Evolutionary conservation across 1,140 invertebrate genomes (phyloP), one percentile per base, ranked within the genome.

Genomic region (Helicoverpa armigera): DNA sequence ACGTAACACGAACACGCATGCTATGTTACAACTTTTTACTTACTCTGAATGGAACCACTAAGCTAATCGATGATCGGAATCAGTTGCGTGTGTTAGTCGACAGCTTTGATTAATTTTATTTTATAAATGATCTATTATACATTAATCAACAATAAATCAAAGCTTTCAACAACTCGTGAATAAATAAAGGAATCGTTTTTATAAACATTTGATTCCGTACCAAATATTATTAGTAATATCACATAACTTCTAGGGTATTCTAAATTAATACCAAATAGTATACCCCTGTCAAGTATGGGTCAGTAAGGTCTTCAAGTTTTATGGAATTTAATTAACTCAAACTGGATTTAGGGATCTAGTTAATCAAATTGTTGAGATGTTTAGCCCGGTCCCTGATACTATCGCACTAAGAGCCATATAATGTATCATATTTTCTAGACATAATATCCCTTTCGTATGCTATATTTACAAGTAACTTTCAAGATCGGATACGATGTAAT

Each of bases 1-100:
- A 50, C 50, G 48, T 70, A 13, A 51, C 16, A 61, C 13, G 48
- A 70, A 16, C 67, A 70, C 67, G 67, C 67, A 50, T 53, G 67
- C 50, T 31, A 43, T 65, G 29, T 5, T 69, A 13, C 4, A 70
- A 70, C 50, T 54, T 70, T 70, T 70, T 54, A 70, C 48, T 70
- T 70, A 43, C 61, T 12, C 18, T 50, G 67, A 53, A 67, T 67
- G 31, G 18, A 56, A 4, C 54, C 7, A 61, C 23, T 31, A 31
- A 69, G 11, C 23, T 48, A 69, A 69, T 51, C 65, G 7, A 51
- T 51, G 43, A 18, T 69, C 12, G 16, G 35, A 14, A 51, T 50
- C 16, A 12, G 65, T 69, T 29, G 48, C 65, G 35, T 31, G 67
- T 31, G 35, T 14, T 13, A 10, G 3, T 29, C 35, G 13, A 14